Percentiles rank a stretch among this genome's conserved stretches.
phyloP scores from a whole-genome alignment of 2,113 vertebrate species.

The Periophthalmus modestus region DNA sequence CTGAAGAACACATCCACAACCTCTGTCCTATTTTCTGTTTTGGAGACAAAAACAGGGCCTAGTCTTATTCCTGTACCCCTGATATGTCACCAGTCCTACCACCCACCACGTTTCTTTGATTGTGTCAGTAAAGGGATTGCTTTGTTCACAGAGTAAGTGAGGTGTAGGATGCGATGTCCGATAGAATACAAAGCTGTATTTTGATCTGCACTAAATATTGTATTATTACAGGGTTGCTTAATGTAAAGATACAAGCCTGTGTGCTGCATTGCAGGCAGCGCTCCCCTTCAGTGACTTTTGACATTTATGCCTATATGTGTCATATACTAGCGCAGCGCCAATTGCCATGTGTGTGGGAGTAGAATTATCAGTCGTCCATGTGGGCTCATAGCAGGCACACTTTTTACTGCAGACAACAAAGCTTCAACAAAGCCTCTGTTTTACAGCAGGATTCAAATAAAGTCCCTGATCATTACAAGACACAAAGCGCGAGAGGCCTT shows the following conservation, averaged over 20 bases:
- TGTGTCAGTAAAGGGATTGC: conserved; percentile 49
- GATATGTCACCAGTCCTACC: conserved; percentile 1
- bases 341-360: conserved; percentile 59
- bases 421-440: conserved; percentile 69
- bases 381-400: conserved; percentile 70
- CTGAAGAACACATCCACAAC: conserved; percentile 45
- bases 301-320: conserved; percentile 40
- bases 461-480: conserved; percentile 66
- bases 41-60: conserved; percentile 33
- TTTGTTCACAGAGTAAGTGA: conserved; percentile 57
- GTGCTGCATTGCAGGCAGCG: neutral
- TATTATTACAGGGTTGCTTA: conserved; percentile 32
- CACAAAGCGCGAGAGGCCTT: conserved; percentile 55
- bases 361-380: conserved; percentile 63
- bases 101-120: conserved; percentile 39
- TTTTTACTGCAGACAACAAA: conserved; percentile 76
- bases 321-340: conserved; percentile 50
- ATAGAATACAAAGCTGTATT: conserved; percentile 22
- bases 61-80: conserved; percentile 21
- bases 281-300: neutral
- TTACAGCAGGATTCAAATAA: conserved; percentile 59
- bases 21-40: conserved; percentile 53
- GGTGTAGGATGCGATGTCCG: conserved; percentile 54
- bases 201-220: conserved; percentile 41
- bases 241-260: conserved; percentile 29